Conservation (phyloP, 2,888 invertebrate species). For the Sycophila texana region DNA sequence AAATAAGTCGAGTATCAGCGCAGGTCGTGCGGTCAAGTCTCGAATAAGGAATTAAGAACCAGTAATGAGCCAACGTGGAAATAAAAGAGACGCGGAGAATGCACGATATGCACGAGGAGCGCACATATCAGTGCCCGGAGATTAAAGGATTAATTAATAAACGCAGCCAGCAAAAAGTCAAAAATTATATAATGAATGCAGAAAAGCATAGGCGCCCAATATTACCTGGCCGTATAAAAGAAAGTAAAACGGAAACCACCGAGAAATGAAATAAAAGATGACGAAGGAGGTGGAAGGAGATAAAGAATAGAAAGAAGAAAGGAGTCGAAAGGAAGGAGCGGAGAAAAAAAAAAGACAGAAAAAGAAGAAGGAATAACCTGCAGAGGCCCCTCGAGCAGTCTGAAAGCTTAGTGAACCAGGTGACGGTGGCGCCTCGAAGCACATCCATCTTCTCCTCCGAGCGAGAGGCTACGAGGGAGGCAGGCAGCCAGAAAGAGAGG, state of each 20-base stretch:
- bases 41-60: neutral
- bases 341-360: neutral
- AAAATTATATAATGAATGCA: no score
- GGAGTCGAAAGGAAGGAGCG: neutral
- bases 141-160: neutral
- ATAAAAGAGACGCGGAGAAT: neutral
- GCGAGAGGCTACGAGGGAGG: constrained; percentile 34
- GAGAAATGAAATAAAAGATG: constrained; percentile 24
- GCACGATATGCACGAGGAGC: neutral
- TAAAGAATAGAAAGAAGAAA: constrained; percentile 6
- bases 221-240: neutral
- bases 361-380: constrained; percentile 17
- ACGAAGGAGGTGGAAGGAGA: neutral
- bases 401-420: constrained; percentile 68
- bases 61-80: neutral
- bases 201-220: neutral
- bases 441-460: constrained; percentile 71
- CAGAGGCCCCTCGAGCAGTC: constrained; percentile 57
- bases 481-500: neutral
- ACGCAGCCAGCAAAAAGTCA: neutral
- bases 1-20: no score
- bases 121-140: neutral
- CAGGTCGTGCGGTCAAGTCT: neutral
- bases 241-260: constrained; percentile 5
- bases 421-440: constrained; percentile 73